Percentiles rank a stretch among this genome's conserved stretches.
Conservation (phyloP, 2,797 vertebrate species). For the Diplodus sargus region DNA sequence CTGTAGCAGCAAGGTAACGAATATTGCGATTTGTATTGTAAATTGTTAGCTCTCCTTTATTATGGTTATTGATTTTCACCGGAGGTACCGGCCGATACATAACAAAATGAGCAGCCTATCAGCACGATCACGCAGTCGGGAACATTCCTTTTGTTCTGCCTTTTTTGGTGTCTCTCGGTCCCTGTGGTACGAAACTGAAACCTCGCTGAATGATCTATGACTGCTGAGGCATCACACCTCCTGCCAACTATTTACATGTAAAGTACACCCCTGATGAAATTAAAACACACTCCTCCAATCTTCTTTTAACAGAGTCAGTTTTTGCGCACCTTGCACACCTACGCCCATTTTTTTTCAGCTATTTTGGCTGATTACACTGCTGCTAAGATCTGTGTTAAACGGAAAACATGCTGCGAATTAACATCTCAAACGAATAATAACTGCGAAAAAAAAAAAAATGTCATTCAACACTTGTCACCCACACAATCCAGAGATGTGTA, state of each 20-base stretch:
- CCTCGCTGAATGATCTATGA: slow-evolving; percentile 27
- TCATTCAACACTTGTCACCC: slow-evolving; percentile 4
- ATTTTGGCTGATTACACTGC: slow-evolving; percentile 4
- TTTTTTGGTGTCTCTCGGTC: not conserved
- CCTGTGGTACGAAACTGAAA: slow-evolving; percentile 13
- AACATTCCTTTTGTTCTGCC: not conserved
- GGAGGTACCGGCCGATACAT: not conserved
- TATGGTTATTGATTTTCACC: slow-evolving; percentile 14
- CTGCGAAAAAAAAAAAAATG: not conserved
- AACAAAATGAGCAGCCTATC: not conserved
- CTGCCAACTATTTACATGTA: slow-evolving; percentile 11
- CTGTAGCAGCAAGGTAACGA: not conserved
- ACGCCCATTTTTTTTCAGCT: not conserved
- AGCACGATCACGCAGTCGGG: not conserved
- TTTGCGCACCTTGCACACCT: not conserved
- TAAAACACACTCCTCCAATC: not conserved
- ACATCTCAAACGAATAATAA: not conserved
- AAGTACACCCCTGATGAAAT: slow-evolving; percentile 17
- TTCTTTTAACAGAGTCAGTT: not conserved
- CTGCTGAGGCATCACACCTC: slow-evolving; percentile 12
- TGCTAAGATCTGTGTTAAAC: not conserved
- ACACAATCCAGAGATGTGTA: slow-evolving; percentile 10
- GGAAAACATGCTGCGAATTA: not conserved
- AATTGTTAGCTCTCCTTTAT: not conserved
- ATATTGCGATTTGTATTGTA: not conserved